phyloP scores from a whole-genome alignment of 1,140 invertebrate species.

The Drosophila aff. region DNA sequence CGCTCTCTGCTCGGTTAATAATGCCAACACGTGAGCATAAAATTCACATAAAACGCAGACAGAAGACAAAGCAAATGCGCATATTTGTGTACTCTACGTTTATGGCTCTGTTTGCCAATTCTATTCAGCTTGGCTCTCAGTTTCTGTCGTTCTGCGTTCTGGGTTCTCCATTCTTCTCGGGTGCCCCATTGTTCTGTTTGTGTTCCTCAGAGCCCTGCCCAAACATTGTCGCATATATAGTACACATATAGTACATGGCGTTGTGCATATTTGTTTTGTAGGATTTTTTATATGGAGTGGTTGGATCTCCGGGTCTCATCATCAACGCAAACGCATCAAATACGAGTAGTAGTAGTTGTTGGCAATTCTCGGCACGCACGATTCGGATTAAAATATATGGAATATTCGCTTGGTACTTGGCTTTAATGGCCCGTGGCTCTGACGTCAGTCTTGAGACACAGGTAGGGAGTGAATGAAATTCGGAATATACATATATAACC shows the following conservation, averaged over 20 bases:
- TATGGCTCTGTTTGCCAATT: conserved; percentile 65
- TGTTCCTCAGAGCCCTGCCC: conserved; percentile 54
- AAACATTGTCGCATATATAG: conserved; percentile 61
- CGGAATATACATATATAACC: conserved; percentile 24
- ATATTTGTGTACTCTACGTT: conserved; percentile 55
- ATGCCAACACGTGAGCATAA: conserved; percentile 75
- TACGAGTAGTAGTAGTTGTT: conserved; percentile 11
- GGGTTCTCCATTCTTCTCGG: conserved; percentile 17
- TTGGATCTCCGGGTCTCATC: conserved; percentile 13
- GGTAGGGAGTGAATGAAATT: conserved; percentile 27
- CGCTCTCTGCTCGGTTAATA: conserved; percentile 29
- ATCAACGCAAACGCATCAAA: conserved; percentile 4
- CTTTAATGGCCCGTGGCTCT: conserved; percentile 34
- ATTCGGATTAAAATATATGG: conserved; percentile 55
- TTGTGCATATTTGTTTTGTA: conserved; percentile 65
- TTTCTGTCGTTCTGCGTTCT: neutral
- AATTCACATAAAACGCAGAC: conserved; percentile 58
- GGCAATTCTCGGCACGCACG: conserved; percentile 46
- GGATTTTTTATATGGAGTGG: conserved; percentile 42
- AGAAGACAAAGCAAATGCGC: conserved; percentile 64
- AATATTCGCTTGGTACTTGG: conserved; percentile 37
- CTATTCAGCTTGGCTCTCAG: conserved; percentile 20
- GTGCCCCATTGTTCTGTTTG: conserved; percentile 12
- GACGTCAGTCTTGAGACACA: conserved; percentile 42
- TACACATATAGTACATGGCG: conserved; percentile 1